Evolutionary conservation across 2,888 invertebrate genomes (phyloP).

Genomic region (Limnephilus marmoratus): DNA sequence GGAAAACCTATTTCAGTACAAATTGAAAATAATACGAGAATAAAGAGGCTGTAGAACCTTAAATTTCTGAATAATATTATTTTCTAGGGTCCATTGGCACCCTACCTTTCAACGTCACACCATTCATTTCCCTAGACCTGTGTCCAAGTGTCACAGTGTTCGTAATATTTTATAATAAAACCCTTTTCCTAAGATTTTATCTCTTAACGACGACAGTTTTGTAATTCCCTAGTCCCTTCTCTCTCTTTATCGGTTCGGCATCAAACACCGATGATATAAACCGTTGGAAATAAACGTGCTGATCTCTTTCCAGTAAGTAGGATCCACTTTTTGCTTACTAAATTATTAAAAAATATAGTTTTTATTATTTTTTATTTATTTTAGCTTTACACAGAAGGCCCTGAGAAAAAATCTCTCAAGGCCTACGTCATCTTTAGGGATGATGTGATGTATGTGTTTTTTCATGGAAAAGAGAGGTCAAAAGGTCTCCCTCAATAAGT

Average conservation of each 20-base stretch:
- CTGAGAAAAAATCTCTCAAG: no score
- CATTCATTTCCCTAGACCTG: background rate
- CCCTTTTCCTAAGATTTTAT: background rate
- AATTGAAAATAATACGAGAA: background rate
- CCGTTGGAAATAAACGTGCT: no score
- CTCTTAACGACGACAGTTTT: background rate
- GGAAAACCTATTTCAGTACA: background rate
- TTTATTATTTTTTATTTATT: no score
- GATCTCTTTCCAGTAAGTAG: no score
- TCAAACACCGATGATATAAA: background rate
- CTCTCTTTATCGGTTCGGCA: background rate
- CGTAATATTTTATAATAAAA: conserved; percentile 10
- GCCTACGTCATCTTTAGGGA: no score
- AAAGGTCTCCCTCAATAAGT: no score
- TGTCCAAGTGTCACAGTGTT: background rate
- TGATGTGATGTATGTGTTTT: no score
- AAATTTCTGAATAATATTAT: background rate
- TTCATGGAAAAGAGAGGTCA: no score
- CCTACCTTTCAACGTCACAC: background rate
- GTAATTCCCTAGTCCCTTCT: background rate
- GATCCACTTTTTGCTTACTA: no score
- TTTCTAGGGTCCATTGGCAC: background rate
- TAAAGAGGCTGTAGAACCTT: background rate
- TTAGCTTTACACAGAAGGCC: no score
- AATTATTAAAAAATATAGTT: no score